Base-by-base conservation (phyloP, 2,888 invertebrate species). In the Polylopha cassiicola region DNA sequence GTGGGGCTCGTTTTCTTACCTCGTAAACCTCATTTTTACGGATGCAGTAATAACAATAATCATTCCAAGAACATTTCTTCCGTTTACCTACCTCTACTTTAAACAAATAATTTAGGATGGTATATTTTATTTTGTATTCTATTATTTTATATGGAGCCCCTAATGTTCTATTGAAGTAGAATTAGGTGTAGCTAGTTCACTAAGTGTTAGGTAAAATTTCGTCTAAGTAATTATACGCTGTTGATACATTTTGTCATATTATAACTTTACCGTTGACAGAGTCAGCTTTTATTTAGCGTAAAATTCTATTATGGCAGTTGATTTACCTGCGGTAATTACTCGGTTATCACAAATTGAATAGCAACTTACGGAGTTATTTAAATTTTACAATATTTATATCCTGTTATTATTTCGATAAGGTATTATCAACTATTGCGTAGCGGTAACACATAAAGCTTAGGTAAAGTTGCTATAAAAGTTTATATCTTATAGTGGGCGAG, bases 131-230 rank as follows among this genome's bases (percentile, higher is more conserved):
- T 39, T 30, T 20, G 13, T 18, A 26, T 26, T 13, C 18, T 24
- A 53, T 55, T 56, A 53, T 55, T 57, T 47, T 23, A 59, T 44
- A 51, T 69, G 65, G 64, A 61, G 58, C 65, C 72, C 70, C 65
- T 70, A 62, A 61, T 67, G 73, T 77, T 77, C 72, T 65, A 73
- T 69, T 64, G 57, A 66, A 55, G 74, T 82, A 80, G 79, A 51
- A 23, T 52, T 69, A 73, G 67, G 46, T 46, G 50, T 74, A 73
- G 63, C 48, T 70, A 68, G n/a, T n/a, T n/a, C n/a, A 61, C 39
- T 75, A 76, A 78, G 72, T 76, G 73, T 79, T 80, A 81, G 80
- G 58, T 65, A 64, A 65, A 53, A 56, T 62, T 58, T 60, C 56
- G 55, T 65, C 58, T 45, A 53, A 52, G 58, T 56, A 61, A 58